Percentiles rank a stretch among this genome's conserved stretches.
These are phyloP conservation scores for Trachemys scripta DNA, from an alignment of 2,113 vertebrate species.

Conservation along the genomic window DNA sequence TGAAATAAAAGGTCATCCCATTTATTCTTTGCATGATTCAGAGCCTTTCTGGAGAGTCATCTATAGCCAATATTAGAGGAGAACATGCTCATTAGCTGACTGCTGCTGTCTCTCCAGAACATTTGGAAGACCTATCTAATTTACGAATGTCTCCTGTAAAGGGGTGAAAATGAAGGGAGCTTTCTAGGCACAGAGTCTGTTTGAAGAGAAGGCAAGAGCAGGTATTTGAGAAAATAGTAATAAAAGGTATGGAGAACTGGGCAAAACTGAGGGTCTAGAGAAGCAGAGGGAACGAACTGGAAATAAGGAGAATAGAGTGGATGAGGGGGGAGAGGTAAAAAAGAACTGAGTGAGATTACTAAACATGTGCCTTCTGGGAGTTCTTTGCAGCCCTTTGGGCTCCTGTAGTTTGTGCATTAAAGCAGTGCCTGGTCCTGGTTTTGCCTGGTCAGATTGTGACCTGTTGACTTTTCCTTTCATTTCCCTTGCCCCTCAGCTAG, in stretches of 20 bases:
- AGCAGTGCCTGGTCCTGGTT: background rate
- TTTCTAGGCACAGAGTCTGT: background rate
- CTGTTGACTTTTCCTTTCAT: background rate
- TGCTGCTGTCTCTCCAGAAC: background rate
- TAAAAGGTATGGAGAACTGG: background rate
- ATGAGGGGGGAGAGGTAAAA: background rate
- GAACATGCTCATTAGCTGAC: background rate
- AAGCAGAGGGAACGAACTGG: background rate
- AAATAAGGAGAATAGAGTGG: background rate
- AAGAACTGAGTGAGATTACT: background rate
- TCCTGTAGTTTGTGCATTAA: background rate
- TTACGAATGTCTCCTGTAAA: background rate
- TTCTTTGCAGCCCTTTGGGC: background rate
- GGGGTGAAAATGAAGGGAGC: background rate
- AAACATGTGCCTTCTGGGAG: too few species aligned
- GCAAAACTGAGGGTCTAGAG: background rate
- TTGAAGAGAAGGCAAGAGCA: background rate
- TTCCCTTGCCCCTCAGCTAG: background rate
- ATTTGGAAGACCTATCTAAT: constrained; percentile 23
- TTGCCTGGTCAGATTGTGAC: background rate
- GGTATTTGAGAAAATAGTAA: background rate
- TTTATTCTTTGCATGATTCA: constrained; percentile 1
- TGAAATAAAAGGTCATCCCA: constrained; percentile 25
- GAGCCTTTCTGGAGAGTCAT: constrained; percentile 11
- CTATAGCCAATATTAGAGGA: constrained; percentile 11